These are phyloP conservation scores for Hesperophylax magnus DNA, from an alignment of 1,140 invertebrate genomes.

Conservation along the genomic window DNA sequence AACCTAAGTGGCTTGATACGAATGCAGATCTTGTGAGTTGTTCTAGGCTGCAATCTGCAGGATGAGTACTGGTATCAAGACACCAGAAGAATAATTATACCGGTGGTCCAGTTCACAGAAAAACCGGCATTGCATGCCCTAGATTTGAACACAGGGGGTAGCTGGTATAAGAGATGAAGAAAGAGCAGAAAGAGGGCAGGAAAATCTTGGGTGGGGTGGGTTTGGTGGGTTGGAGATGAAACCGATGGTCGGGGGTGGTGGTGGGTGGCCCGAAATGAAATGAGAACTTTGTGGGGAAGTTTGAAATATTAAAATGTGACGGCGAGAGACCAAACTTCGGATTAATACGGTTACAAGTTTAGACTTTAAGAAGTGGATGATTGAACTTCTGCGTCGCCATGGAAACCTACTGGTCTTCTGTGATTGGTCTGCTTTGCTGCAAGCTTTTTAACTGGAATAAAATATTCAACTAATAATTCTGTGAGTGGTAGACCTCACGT, in stretches of 20 bases:
- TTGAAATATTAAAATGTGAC: conserved; percentile 57
- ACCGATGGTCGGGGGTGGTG: not conserved
- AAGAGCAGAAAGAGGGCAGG: not conserved
- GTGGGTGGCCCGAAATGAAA: not conserved
- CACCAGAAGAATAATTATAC: not conserved
- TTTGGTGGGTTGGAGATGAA: not conserved
- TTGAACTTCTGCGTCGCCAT: conserved; percentile 40
- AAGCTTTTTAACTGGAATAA: no score
- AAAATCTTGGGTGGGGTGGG: no score
- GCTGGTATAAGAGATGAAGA: not conserved
- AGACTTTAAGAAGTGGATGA: conserved; percentile 49
- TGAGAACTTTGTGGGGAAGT: conserved; percentile 7
- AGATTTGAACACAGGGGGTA: no score
- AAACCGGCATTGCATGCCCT: no score
- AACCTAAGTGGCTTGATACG: no score
- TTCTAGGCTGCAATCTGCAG: no score
- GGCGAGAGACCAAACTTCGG: conserved; percentile 52
- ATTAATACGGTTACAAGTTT: conserved; percentile 56
- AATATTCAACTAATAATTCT: no score
- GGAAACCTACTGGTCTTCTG: conserved; percentile 4
- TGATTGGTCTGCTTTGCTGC: not conserved
- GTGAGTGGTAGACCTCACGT: no score
- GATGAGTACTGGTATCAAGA: not conserved
- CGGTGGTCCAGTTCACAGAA: not conserved
- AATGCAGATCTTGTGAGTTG: no score